These are phyloP conservation scores for Myotis davidii DNA, from an alignment of 2,113 vertebrate species.

Conservation along the genomic window DNA sequence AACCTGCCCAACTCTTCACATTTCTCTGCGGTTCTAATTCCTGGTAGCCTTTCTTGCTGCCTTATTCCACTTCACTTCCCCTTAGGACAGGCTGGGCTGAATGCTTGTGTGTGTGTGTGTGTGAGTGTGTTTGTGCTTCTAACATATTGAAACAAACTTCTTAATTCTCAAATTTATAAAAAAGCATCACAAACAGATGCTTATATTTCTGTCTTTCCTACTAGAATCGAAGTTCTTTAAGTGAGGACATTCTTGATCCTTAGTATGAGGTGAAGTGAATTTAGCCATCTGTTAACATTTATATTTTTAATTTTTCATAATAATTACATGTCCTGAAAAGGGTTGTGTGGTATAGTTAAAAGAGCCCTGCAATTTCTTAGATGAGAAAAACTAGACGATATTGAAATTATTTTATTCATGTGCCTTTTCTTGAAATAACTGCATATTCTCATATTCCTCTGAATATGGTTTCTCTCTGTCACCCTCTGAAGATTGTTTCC, in stretches of 20 bases:
- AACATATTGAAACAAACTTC: not conserved
- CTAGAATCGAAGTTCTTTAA: not conserved
- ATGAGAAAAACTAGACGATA: not conserved
- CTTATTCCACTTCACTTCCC: not conserved
- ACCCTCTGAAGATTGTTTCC: not conserved
- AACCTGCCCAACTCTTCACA: not conserved
- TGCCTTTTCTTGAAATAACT: not conserved
- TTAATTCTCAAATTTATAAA: constrained; percentile 20
- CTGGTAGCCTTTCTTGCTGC: not conserved
- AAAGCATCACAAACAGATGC: not conserved
- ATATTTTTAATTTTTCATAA: constrained; percentile 3
- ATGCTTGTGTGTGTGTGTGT: not conserved
- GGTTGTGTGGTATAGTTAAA: not conserved
- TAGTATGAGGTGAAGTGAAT: not conserved
- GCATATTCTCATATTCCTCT: not conserved
- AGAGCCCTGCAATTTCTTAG: not conserved
- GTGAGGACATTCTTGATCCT: not conserved
- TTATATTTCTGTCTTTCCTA: constrained; percentile 20
- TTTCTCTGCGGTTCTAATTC: constrained; percentile 4
- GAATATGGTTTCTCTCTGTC: not conserved
- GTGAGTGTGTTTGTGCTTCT: not conserved
- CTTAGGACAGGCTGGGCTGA: not conserved
- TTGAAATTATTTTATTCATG: not conserved
- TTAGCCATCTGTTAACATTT: not conserved
- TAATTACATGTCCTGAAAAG: not conserved